These are phyloP conservation scores for Tenualosa ilisha DNA, from an alignment of 2,797 vertebrate genomes.

Conservation along the genomic window DNA sequence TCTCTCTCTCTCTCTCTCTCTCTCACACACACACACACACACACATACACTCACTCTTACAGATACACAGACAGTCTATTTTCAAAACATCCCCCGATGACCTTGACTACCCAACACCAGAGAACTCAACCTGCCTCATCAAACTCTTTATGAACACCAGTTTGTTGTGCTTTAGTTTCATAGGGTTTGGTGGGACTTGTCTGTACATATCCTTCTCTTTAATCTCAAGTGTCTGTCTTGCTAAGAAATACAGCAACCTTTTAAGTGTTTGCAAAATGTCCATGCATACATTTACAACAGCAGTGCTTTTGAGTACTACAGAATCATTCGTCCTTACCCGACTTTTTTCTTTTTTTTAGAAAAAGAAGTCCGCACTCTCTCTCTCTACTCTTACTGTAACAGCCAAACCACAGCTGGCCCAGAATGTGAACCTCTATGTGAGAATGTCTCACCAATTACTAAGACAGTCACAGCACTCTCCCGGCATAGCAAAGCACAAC, in stretches of 20 bases:
- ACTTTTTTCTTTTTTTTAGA: neutral
- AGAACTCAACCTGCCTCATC: neutral
- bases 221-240: neutral
- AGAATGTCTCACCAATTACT: neutral
- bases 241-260: neutral
- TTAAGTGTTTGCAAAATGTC: neutral
- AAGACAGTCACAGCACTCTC: neutral
- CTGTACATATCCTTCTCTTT: neutral
- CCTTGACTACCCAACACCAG: slow-evolving; percentile 4
- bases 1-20: neutral
- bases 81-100: neutral
- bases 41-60: neutral
- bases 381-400: neutral
- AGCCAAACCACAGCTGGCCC: neutral
- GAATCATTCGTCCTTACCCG: neutral
- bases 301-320: neutral
- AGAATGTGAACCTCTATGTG: neutral
- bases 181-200: neutral
- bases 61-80: neutral
- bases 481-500: neutral
- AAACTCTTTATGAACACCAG: neutral
- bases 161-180: neutral
- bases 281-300: neutral
- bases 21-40: neutral
- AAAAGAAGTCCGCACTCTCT: neutral